Evolutionary conservation across 37 sponge, comb jelly and placozoan genomes (phyloP).

Genomic region (Halichondria panicea): DNA sequence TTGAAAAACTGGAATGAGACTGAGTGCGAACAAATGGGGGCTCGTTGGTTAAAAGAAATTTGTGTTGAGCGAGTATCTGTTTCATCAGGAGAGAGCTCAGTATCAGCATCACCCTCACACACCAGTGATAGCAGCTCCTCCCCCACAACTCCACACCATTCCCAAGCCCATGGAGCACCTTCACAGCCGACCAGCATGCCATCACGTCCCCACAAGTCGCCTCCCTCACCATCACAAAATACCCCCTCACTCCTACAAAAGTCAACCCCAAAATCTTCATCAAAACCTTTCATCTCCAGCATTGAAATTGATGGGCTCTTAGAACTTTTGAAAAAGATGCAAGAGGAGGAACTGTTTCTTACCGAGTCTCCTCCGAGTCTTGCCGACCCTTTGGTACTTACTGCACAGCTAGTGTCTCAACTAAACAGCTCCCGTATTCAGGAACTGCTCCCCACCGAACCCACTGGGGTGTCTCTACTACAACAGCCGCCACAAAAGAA

Average conservation of each 20-base stretch:
- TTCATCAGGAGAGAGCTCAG: no score
- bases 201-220: background rate
- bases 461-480: constrained; percentile 24
- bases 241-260: background rate
- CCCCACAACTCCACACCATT: background rate
- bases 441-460: background rate
- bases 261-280: background rate
- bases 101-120: no score
- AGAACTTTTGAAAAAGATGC: constrained; percentile 27
- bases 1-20: background rate
- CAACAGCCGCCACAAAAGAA: background rate
- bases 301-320: constrained; percentile 28
- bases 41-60: background rate
- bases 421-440: constrained; percentile 4
- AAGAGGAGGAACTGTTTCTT: constrained; percentile 13
- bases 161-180: background rate
- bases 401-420: constrained; percentile 3
- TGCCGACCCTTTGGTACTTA: background rate
- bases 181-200: background rate
- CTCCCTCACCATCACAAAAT: background rate
- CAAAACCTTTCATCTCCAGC: constrained; percentile 23
- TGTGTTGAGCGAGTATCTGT: background rate
- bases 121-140: background rate
- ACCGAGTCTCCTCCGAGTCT: constrained; percentile 25
- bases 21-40: background rate